Evolutionary conservation across 1,140 invertebrate species (phyloP).

Genomic region (Drosophila gunungcola): DNA sequence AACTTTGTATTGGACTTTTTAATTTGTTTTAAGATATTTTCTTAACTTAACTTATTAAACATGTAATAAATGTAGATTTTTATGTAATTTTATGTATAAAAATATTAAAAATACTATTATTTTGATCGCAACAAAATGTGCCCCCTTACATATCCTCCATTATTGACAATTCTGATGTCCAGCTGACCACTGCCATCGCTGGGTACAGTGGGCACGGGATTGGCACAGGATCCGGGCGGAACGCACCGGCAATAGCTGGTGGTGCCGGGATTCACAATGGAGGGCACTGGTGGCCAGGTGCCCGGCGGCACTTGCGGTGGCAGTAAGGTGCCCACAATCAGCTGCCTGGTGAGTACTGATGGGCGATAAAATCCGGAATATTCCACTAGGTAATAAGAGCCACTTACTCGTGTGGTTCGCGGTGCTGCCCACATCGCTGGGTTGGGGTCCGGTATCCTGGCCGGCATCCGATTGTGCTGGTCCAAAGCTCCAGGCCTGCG

Average conservation of each 20-base stretch:
- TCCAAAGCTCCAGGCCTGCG: slow-evolving; percentile 51
- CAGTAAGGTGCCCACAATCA: slow-evolving; percentile 71
- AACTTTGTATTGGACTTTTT: no score
- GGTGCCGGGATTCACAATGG: slow-evolving; percentile 29
- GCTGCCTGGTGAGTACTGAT: slow-evolving; percentile 68
- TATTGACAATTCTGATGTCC: slow-evolving; percentile 88
- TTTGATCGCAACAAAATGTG: no score
- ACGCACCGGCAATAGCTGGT: slow-evolving; percentile 80
- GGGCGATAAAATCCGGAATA: background rate
- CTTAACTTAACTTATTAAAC: no score
- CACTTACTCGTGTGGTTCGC: slow-evolving; percentile 66
- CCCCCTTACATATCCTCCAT: slow-evolving; percentile 71
- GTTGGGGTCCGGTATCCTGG: slow-evolving; percentile 36
- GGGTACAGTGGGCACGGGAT: slow-evolving; percentile 58
- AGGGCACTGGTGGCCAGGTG: slow-evolving; percentile 44
- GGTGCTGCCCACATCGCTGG: slow-evolving; percentile 51
- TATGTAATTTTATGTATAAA: no score
- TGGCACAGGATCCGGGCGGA: slow-evolving; percentile 68
- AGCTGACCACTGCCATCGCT: slow-evolving; percentile 86
- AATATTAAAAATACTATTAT: no score
- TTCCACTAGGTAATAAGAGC: background rate
- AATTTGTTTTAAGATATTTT: no score
- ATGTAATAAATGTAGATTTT: no score
- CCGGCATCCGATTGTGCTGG: slow-evolving; percentile 17
- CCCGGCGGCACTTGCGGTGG: slow-evolving; percentile 38